Base-by-base conservation (phyloP, 2,888 invertebrate species). In the Parnassius glacialis region DNA sequence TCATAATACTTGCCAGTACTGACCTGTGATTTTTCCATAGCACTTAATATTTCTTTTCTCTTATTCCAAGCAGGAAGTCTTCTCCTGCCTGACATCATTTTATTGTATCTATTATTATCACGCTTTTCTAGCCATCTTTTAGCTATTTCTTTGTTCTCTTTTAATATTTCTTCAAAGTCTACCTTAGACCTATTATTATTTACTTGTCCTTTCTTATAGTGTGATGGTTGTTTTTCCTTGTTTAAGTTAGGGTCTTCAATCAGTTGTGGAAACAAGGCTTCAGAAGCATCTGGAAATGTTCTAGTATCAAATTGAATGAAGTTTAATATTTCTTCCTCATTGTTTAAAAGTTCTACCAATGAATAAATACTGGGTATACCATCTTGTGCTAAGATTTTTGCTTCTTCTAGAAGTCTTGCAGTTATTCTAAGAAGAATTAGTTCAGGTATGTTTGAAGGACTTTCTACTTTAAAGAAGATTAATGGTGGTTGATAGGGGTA, bases 401-500 rank as follows among this genome's bases (percentile, higher is more conserved):
- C 95, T 88, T 96, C 95, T n/a, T 94, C 92, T 67, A 94, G 87
- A 53, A 96, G 84, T 70, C 93, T 92, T 62, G 93, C 92, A 2
- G 94, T 94, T 67, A 96, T 92, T 75, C 94, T 93, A 57, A 96
- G 83, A 67, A 93, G 93, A 34, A 94, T 89, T 63, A 93, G 81
- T 53, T 93, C 92, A 2, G 96, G 95, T 67, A 95, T 88, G 64
- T 77, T 83, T 43, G 87, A 85, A 52, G 93, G 93, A 53, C 92
- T 92, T 67, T 92, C 92, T 0, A 94, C 92, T 84, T 94, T 94
- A 50, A 96, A 84, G 74, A 95, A 95, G 66, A 96, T 89, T 64
- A 94, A 85, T 0, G 96, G 96, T 0, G 95, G 92, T 81, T 96
- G 95, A 73, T 93, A 94, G 0, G 96, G 96, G 81, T 96, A 97